Conservation (phyloP, 2,888 invertebrate species). For the Acronicta leporina region DNA sequence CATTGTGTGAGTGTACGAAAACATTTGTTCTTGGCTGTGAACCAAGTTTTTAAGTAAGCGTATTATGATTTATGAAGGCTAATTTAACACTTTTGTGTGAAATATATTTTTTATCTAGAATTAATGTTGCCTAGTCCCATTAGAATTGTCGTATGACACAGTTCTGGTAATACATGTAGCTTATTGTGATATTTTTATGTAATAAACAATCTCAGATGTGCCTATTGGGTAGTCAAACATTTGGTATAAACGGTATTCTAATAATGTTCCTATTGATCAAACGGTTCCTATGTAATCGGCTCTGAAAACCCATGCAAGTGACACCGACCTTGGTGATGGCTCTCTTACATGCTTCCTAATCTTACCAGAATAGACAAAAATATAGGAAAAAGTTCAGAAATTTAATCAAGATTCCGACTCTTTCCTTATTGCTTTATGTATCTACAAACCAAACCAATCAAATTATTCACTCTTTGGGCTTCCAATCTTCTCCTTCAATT, state of each 20-base stretch:
- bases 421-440: slow-evolving; percentile 34
- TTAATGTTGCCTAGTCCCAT: slow-evolving; percentile 34
- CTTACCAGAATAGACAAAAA: slow-evolving; percentile 21
- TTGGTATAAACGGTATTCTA: too few species aligned
- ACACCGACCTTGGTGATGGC: background rate
- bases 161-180: slow-evolving; percentile 20
- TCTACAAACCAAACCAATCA: slow-evolving; percentile 27
- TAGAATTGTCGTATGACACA: slow-evolving; percentile 34
- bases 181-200: background rate
- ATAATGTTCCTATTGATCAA: background rate
- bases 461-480: slow-evolving; percentile 11
- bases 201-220: background rate
- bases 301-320: background rate
- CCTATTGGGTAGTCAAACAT: too few species aligned
- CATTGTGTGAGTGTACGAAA: slow-evolving; percentile 47
- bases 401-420: slow-evolving; percentile 36
- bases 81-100: slow-evolving; percentile 45
- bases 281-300: background rate
- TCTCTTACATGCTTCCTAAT: slow-evolving; percentile 12
- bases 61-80: slow-evolving; percentile 47
- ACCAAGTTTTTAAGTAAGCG: slow-evolving; percentile 52
- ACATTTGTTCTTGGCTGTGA: slow-evolving; percentile 53
- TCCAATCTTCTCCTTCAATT: slow-evolving; percentile 19
- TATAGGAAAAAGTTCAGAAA: slow-evolving; percentile 24
- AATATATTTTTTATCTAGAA: slow-evolving; percentile 29